These are phyloP conservation scores for Phoxinus dragarum DNA, from an alignment of 2,797 vertebrate species.

Conservation along the genomic window DNA sequence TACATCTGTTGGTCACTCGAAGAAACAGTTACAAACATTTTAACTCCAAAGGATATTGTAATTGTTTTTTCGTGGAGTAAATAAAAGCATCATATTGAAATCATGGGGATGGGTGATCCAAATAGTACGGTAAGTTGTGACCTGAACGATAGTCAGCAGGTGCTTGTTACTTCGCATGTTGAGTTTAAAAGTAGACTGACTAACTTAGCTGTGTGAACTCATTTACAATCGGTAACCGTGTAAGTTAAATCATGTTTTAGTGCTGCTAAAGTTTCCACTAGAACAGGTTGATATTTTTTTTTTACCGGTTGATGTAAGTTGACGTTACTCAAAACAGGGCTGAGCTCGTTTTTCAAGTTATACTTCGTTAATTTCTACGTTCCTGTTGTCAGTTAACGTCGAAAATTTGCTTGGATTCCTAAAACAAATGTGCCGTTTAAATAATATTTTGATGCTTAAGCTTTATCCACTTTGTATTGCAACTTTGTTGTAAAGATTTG, in stretches of 20 bases:
- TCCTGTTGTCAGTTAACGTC: neutral
- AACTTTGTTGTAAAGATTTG: slow-evolving; percentile 35
- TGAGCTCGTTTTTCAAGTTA: slow-evolving; percentile 48
- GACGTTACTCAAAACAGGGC: neutral
- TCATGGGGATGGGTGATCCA: slow-evolving; percentile 60
- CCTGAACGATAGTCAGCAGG: neutral
- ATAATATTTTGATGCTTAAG: neutral
- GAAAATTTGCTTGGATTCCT: neutral
- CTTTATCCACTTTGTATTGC: neutral
- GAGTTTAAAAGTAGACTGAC: neutral
- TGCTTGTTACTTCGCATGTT: neutral
- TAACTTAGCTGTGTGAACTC: neutral
- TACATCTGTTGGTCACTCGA: neutral
- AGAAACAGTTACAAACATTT: neutral
- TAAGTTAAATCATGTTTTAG: neutral
- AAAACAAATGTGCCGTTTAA: neutral
- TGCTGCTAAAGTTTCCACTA: neutral
- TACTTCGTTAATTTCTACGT: neutral
- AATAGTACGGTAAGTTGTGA: slow-evolving; percentile 49
- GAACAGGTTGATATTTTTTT: neutral
- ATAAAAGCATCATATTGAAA: neutral
- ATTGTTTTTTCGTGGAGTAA: neutral
- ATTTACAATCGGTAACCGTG: neutral
- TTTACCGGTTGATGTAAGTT: neutral
- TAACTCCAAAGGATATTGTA: neutral